These are phyloP conservation scores for Campylomormyrus numenius DNA, from an alignment of 2,113 vertebrate species.

Conservation along the genomic window DNA sequence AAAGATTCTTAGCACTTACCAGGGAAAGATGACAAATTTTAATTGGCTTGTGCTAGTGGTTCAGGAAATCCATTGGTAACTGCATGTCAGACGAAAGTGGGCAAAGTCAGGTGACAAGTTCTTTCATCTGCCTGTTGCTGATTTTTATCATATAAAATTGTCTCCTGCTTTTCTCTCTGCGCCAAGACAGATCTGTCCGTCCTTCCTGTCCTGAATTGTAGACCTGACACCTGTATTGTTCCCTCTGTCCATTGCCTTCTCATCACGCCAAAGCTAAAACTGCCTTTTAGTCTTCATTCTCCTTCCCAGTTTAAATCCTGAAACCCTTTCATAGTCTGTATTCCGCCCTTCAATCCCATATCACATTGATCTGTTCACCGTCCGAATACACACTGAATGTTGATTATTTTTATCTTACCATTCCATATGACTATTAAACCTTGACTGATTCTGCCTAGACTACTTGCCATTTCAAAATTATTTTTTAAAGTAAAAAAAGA, in stretches of 20 bases:
- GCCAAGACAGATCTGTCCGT: not conserved
- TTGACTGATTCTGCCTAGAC: not conserved
- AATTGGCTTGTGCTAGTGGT: not conserved
- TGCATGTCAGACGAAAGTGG: not conserved
- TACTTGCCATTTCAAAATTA: not conserved
- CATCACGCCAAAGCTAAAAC: not conserved
- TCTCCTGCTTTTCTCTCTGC: not conserved
- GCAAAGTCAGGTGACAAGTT: not conserved
- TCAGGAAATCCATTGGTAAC: not conserved
- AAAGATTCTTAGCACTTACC: constrained; percentile 41
- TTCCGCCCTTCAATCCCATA: not conserved
- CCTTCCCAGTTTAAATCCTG: not conserved
- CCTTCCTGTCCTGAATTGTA: not conserved
- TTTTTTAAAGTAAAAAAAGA: not conserved
- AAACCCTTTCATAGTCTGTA: not conserved
- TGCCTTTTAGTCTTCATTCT: not conserved
- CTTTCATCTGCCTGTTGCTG: not conserved
- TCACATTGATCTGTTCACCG: not conserved
- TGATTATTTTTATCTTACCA: not conserved
- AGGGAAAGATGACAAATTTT: constrained; percentile 6
- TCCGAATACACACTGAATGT: not conserved
- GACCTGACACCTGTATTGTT: not conserved
- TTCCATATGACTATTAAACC: not conserved
- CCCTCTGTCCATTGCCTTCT: not conserved
- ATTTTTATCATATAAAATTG: not conserved